These are phyloP conservation scores for Brachirus orientalis DNA, from an alignment of 2,113 vertebrate species.

Conservation along the genomic window DNA sequence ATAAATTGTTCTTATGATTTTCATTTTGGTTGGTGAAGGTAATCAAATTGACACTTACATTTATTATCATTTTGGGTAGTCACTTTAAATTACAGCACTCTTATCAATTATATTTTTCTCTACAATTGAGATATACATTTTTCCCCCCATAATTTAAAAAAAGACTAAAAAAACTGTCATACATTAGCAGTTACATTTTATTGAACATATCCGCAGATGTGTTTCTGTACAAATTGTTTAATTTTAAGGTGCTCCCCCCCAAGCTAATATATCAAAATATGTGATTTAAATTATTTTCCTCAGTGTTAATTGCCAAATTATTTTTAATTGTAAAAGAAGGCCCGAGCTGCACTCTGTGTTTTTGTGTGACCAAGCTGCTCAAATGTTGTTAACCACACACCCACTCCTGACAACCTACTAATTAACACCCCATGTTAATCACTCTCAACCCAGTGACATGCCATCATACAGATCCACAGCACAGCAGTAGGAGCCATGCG, in stretches of 20 bases:
- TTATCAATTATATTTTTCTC: no score
- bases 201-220: not conserved
- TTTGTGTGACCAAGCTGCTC: slow-evolving; percentile 60
- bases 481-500: slow-evolving; percentile 45
- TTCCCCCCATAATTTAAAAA: no score
- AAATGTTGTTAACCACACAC: slow-evolving; percentile 65
- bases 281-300: slow-evolving; percentile 33
- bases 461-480: slow-evolving; percentile 72
- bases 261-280: slow-evolving; percentile 25
- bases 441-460: slow-evolving; percentile 73
- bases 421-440: slow-evolving; percentile 83
- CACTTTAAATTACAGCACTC: slow-evolving; percentile 5
- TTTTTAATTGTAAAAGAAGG: slow-evolving; percentile 56
- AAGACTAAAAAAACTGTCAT: no score
- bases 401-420: slow-evolving; percentile 69
- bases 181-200: not conserved
- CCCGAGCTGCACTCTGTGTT: slow-evolving; percentile 39
- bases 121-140: no score
- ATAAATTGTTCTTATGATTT: no score
- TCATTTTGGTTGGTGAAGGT: no score
- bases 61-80: not conserved
- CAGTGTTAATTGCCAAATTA: slow-evolving; percentile 51
- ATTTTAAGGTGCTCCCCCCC: slow-evolving; percentile 7
- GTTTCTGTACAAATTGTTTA: slow-evolving; percentile 21
- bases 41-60: not conserved